Conservation (phyloP, 2,113 vertebrate species). For the Hemiscyllium ocellatum region DNA sequence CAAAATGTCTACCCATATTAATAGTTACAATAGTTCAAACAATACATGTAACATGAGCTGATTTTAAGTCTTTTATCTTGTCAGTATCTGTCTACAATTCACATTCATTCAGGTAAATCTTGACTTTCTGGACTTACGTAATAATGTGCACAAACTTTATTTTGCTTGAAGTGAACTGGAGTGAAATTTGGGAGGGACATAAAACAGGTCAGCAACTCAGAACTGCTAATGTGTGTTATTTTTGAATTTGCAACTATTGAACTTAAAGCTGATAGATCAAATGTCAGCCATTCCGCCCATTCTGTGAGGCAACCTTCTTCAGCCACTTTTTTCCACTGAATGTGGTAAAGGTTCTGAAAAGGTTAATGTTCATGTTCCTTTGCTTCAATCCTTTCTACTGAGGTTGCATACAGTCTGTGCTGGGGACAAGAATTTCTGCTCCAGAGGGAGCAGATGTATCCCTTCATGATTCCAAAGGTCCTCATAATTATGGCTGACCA, state of each 20-base stretch:
- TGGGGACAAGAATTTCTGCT: too few relatives aligned
- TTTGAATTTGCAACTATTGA: background rate
- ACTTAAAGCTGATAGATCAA: background rate
- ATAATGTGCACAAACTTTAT: background rate
- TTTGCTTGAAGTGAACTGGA: background rate
- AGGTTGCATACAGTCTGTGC: too few relatives aligned
- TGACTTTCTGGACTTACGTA: background rate
- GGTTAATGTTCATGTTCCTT: too few relatives aligned
- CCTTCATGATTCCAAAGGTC: too few relatives aligned
- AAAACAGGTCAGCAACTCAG: background rate
- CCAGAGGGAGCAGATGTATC: too few relatives aligned
- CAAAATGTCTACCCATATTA: background rate
- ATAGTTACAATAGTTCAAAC: background rate
- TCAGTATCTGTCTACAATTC: background rate
- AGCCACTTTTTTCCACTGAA: background rate
- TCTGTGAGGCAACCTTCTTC: background rate
- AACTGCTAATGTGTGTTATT: background rate
- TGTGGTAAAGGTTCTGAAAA: too few relatives aligned
- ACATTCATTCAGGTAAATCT: background rate
- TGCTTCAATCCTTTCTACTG: too few relatives aligned
- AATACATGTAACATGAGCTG: background rate
- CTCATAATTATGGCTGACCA: too few relatives aligned
- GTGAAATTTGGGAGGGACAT: background rate
- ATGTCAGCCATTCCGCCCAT: background rate
- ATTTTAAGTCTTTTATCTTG: background rate